Percentiles rank a stretch among this genome's conserved stretches.
Conservation (phyloP, 2,797 vertebrate genomes). For the Peromyscus melanophrys region DNA sequence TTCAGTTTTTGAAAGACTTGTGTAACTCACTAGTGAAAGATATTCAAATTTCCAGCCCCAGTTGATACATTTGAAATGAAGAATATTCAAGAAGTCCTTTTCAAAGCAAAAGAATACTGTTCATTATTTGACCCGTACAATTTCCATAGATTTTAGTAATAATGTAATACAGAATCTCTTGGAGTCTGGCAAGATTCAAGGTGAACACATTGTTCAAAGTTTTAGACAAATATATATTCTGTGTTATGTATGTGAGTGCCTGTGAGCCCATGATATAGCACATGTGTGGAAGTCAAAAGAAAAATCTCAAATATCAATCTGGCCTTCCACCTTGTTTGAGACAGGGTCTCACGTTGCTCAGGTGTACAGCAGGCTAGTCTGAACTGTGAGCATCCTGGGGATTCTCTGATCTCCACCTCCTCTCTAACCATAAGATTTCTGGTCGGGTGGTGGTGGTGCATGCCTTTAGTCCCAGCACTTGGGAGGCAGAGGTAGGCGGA, state of each 20-base stretch:
- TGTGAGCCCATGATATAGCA: neutral
- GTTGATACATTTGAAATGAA: neutral
- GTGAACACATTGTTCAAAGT: neutral
- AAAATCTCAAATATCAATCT: neutral
- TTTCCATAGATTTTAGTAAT: slow-evolving; percentile 4
- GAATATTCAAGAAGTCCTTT: neutral
- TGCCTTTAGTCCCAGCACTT: no score
- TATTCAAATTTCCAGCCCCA: neutral
- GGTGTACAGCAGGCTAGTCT: neutral
- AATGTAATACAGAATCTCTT: neutral
- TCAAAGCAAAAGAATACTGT: neutral
- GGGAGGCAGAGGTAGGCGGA: no score
- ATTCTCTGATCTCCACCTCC: neutral
- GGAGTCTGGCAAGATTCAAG: neutral
- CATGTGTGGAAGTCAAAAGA: neutral
- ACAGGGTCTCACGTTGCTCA: neutral
- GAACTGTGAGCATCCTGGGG: neutral
- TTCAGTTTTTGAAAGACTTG: slow-evolving; percentile 42
- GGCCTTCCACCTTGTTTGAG: neutral
- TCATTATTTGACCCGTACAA: neutral
- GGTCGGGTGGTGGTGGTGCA: no score
- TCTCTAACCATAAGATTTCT: neutral
- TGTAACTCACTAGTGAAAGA: neutral
- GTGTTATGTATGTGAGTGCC: neutral
- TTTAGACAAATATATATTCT: neutral